Conservation (phyloP, 1,140 invertebrate species). For the Hylaeus anthracinus region DNA sequence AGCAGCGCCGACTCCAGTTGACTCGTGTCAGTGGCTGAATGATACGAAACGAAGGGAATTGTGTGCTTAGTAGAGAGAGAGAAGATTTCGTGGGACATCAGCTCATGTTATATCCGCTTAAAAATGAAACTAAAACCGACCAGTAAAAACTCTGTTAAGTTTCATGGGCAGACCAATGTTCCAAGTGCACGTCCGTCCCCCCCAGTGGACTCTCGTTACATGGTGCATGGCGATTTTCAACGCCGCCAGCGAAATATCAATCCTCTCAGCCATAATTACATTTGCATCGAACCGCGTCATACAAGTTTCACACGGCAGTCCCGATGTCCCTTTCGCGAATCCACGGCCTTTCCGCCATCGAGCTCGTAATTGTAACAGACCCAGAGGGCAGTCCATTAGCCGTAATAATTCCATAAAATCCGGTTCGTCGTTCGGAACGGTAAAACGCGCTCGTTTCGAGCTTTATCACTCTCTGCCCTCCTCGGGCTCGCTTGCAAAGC, state of each 20-base stretch:
- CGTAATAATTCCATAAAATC: slow-evolving; percentile 67
- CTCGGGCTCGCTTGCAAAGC: slow-evolving; percentile 6
- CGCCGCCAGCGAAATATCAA: slow-evolving; percentile 33
- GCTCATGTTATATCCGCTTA: too few relatives aligned
- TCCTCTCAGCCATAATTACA: slow-evolving; percentile 40
- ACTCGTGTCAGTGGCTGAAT: too few relatives aligned
- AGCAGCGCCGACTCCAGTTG: too few relatives aligned
- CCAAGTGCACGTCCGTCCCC: neutral
- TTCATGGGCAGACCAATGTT: neutral
- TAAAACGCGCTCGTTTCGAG: slow-evolving; percentile 52
- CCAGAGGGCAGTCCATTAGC: slow-evolving; percentile 59
- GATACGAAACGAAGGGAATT: too few relatives aligned
- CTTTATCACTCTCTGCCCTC: slow-evolving; percentile 43
- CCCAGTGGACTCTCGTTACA: neutral
- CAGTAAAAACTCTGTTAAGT: neutral
- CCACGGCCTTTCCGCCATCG: slow-evolving; percentile 53
- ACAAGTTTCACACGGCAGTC: slow-evolving; percentile 23
- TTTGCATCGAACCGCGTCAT: slow-evolving; percentile 37
- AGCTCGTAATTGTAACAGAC: slow-evolving; percentile 57
- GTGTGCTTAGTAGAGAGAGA: too few relatives aligned
- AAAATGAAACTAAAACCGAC: too few relatives aligned
- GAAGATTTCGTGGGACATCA: too few relatives aligned
- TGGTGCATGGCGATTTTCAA: neutral
- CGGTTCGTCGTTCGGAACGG: slow-evolving; percentile 31
- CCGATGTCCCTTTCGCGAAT: slow-evolving; percentile 38